phyloP scores from a whole-genome alignment of 2,888 invertebrate genomes.

The Netelia inedita region DNA sequence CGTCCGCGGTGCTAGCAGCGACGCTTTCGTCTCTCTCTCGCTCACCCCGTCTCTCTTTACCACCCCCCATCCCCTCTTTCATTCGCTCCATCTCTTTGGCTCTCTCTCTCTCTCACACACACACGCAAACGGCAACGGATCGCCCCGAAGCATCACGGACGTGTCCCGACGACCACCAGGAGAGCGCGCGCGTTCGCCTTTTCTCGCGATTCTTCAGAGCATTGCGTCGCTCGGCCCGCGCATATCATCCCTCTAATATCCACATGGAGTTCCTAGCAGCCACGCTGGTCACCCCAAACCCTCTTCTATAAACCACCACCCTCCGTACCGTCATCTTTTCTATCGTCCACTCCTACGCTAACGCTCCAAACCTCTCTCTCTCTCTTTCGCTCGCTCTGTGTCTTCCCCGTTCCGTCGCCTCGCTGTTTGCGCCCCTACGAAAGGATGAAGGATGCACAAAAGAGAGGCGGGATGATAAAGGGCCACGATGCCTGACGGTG shows the following conservation, averaged over 20 bases:
- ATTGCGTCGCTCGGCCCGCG: constrained; percentile 75
- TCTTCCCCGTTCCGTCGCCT: background rate
- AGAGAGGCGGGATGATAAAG: constrained; percentile 30
- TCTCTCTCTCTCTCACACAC: too few species aligned
- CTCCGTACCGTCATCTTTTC: constrained; percentile 60
- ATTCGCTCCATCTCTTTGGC: background rate
- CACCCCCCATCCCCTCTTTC: background rate
- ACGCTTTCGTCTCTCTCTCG: constrained; percentile 60
- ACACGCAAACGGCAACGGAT: constrained; percentile 6
- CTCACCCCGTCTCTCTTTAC: constrained; percentile 15
- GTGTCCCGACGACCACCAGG: constrained; percentile 67
- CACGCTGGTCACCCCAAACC: constrained; percentile 55
- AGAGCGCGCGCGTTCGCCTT: constrained; percentile 74
- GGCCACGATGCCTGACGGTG: background rate
- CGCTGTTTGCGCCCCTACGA: constrained; percentile 43
- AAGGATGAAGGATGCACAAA: constrained; percentile 49
- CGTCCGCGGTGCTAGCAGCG: constrained; percentile 69
- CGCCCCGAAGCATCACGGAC: constrained; percentile 67
- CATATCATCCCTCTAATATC: constrained; percentile 75
- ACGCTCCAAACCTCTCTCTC: constrained; percentile 13
- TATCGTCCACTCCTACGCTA: constrained; percentile 44
- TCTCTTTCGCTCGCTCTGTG: constrained; percentile 3
- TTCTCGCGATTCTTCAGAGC: constrained; percentile 74
- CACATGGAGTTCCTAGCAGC: constrained; percentile 61
- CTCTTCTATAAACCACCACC: constrained; percentile 54